phyloP scores from a whole-genome alignment of 2,888 invertebrate genomes.

The Galeruca laticollis region DNA sequence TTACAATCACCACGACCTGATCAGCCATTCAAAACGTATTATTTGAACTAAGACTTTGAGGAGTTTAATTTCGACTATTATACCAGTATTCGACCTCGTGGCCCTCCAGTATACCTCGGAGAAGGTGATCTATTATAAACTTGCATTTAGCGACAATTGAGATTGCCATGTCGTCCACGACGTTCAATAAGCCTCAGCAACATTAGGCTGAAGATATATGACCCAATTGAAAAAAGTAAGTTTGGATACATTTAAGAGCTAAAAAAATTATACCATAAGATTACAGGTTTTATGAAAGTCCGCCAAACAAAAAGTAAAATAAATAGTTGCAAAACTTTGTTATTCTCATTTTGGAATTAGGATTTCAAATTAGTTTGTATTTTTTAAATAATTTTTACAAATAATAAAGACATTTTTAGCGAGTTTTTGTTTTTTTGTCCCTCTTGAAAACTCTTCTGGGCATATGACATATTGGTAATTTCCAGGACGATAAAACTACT shows the following conservation, averaged over 20 bases:
- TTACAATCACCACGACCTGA: conserved; percentile 21
- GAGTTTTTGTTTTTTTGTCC: too few species aligned
- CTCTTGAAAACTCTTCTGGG: too few species aligned
- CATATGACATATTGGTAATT: too few species aligned
- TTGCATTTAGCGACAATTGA: conserved; percentile 39
- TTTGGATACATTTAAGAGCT: conserved; percentile 42
- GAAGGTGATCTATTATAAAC: conserved; percentile 40
- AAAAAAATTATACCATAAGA: conserved; percentile 38
- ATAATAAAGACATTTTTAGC: too few species aligned
- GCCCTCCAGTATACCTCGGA: conserved; percentile 41
- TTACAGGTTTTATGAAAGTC: conserved; percentile 33
- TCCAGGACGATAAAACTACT: too few species aligned
- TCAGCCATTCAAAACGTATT: conserved; percentile 12
- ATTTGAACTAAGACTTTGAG: conserved; percentile 29
- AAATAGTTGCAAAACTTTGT: background rate
- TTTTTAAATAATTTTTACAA: too few species aligned
- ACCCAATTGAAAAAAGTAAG: conserved; percentile 23
- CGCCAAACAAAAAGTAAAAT: conserved; percentile 5
- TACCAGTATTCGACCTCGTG: conserved; percentile 46
- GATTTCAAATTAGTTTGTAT: too few species aligned
- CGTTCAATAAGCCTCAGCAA: background rate
- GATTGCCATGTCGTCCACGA: conserved; percentile 13
- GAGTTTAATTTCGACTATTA: conserved; percentile 13
- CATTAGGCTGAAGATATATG: conserved; percentile 23
- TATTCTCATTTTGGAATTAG: too few species aligned